Conservation (phyloP, 53 echinoderm and acorn worm species). For the Echinarachnius parma region DNA sequence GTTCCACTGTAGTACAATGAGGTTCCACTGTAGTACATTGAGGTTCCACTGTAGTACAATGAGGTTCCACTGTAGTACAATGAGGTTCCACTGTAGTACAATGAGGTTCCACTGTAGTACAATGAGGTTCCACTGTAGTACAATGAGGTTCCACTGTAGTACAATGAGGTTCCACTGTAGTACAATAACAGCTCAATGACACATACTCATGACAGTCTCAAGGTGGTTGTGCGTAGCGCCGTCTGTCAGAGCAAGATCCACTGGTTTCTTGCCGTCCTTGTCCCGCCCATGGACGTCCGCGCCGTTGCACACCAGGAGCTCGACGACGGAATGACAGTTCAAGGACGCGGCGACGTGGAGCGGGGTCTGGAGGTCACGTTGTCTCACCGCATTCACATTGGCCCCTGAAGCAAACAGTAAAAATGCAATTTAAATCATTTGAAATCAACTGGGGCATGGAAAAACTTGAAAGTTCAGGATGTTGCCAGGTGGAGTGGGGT, state of each 20-base stretch:
- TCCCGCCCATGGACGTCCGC: constrained; percentile 54
- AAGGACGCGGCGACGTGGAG: constrained; percentile 44
- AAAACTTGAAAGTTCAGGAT: too few relatives aligned
- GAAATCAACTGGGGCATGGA: too few relatives aligned
- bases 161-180: too few relatives aligned
- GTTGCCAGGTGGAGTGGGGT: constrained; percentile 56
- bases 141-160: too few relatives aligned
- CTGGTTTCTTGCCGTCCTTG: constrained; percentile 40
- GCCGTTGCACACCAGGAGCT: constrained; percentile 34
- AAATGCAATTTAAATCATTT: too few relatives aligned
- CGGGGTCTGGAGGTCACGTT: constrained; percentile 54
- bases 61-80: too few relatives aligned
- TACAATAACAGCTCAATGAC: neutral
- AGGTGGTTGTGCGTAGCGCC: constrained; percentile 17
- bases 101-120: too few relatives aligned
- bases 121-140: too few relatives aligned
- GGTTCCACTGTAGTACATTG: too few relatives aligned
- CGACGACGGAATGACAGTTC: constrained; percentile 20
- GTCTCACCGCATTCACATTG: constrained; percentile 28
- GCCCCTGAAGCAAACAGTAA: constrained; percentile 33
- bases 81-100: too few relatives aligned
- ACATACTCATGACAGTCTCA: constrained; percentile 52
- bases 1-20: too few relatives aligned
- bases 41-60: too few relatives aligned
- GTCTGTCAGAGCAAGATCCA: constrained; percentile 39